These are phyloP conservation scores for Canis aureus DNA, from an alignment of 2,113 vertebrate genomes.

Conservation along the genomic window DNA sequence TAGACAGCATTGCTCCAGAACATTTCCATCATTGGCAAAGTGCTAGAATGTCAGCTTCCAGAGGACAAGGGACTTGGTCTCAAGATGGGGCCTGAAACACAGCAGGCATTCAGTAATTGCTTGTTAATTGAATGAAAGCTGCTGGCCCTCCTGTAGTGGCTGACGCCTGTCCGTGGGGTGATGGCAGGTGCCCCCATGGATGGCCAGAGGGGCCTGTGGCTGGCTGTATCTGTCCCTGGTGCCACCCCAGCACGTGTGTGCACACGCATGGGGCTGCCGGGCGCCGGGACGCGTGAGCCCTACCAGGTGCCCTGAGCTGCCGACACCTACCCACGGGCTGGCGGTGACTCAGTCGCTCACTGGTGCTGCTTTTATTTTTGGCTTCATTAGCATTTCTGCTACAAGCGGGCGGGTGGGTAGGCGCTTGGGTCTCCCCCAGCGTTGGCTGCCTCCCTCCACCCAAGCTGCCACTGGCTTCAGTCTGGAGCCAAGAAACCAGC, in stretches of 20 bases:
- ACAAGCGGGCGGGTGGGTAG: background rate
- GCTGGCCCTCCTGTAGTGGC: background rate
- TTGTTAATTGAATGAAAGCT: background rate
- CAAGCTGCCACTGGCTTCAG: background rate
- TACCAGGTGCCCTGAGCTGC: conserved; percentile 57
- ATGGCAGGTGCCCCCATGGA: background rate
- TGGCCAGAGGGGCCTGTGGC: background rate
- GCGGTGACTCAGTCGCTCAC: conserved; percentile 72
- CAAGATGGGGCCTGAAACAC: background rate
- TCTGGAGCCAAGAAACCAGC: background rate
- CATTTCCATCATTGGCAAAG: background rate
- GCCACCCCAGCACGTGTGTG: background rate
- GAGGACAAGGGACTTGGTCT: background rate
- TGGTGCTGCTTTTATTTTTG: conserved; percentile 66
- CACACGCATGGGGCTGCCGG: background rate
- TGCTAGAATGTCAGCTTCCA: conserved; percentile 23
- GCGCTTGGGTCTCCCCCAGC: background rate
- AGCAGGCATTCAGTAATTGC: background rate
- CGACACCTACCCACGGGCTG: conserved; percentile 77
- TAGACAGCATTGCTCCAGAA: background rate
- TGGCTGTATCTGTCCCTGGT: background rate
- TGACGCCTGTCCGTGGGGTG: background rate
- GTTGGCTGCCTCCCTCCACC: background rate
- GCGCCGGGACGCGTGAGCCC: background rate
- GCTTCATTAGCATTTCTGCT: conserved; percentile 79